Base-by-base conservation (phyloP, 2,888 invertebrate species). In the Frankliniella fusca region DNA sequence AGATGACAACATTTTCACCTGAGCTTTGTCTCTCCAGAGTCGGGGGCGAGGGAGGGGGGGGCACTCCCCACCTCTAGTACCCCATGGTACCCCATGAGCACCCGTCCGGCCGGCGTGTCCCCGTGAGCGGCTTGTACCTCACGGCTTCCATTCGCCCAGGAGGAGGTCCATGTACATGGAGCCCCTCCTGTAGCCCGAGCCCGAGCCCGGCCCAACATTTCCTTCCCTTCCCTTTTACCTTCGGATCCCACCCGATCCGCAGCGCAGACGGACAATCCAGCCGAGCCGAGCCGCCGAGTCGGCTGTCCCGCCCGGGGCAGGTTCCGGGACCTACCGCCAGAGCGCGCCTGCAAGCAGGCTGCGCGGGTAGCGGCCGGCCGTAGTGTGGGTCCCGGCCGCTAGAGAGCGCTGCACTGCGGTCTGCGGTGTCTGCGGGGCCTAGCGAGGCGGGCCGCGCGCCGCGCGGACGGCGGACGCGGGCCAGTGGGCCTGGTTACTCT, bases 261-360 rank as follows among this genome's bases (percentile, higher is more conserved):
- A 38, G 38, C 38, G 38, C 2, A 38, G 38, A 38, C 38, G 38
- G 38, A 38, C 38, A 5, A 38, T 38, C 38, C 11, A 20, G 54
- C 27, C 70, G 27, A 38, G 70, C 70, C 27, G 70, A 76, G 70
- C 70, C 70, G 70, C 70, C 70, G 70, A 76, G 70, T 23, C 70
- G 70, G 70, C 70, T 0, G 70, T 23, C 12, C n/a, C 23, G n/a
- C 70, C 20, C n/a, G 3, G 70, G 0, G 61, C 61, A n/a, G 23
- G 70, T 76, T 23, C 23, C 8, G 70, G 23, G 11, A 27, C 70
- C 10, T 9, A 27, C 70, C 70, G 27, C 70, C 70, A 76, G 70
- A 76, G 70, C 70, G 70, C 70, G 70, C 70, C 70, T 27, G 27
- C 27, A 23, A 27, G 70, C 70, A 27, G 70, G 70, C 70, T 15